phyloP scores from a whole-genome alignment of 2,113 vertebrate genomes.

The Urocynchramus pylzowi region DNA sequence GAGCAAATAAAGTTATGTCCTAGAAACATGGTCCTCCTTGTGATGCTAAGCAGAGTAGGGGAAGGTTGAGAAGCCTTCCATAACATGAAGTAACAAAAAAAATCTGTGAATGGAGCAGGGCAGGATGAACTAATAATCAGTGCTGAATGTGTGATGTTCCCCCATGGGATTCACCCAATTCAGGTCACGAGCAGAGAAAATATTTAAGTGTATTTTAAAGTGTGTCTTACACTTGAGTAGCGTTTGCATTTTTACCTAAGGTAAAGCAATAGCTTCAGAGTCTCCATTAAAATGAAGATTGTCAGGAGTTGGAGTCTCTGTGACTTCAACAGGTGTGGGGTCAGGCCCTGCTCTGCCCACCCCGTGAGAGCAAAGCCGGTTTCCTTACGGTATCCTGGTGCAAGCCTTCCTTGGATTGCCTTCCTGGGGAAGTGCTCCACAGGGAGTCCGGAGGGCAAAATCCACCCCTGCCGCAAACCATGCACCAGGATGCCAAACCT shows the following conservation, averaged over 20 bases:
- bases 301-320: background rate
- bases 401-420: background rate
- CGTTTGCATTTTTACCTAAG: background rate
- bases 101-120: background rate
- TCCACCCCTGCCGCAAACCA: accelerated
- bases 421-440: background rate
- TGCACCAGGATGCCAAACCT: background rate
- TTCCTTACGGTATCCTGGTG: background rate
- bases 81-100: background rate
- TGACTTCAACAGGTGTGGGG: background rate
- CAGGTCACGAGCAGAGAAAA: accelerated
- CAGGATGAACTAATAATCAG: accelerated
- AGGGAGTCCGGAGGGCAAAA: background rate
- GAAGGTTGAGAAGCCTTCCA: background rate
- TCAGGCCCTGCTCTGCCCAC: background rate
- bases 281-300: background rate
- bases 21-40: background rate
- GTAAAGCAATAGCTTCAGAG: background rate
- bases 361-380: accelerated
- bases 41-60: background rate
- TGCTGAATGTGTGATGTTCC: accelerated
- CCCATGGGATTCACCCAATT: background rate
- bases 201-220: background rate
- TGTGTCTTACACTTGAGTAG: background rate
- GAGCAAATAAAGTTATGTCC: background rate